A percentile compares a stretch with the other conserved stretches of the same genome.
These are phyloP conservation scores for Melanogrammus aeglefinus DNA, from an alignment of 2,797 vertebrate genomes.

Conservation along the genomic window DNA sequence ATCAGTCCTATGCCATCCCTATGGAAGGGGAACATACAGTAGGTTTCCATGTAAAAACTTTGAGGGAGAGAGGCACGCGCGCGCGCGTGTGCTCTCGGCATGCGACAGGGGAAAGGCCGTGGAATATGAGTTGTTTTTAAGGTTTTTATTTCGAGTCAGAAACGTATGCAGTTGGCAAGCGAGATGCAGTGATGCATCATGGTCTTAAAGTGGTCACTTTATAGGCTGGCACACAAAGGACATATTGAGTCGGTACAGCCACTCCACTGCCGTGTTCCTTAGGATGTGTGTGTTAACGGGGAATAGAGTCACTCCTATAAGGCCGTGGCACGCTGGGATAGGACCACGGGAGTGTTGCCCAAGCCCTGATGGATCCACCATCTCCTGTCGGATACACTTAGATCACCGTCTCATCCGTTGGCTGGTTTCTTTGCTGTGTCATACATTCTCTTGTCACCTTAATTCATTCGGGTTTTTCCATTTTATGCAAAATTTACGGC, in stretches of 20 bases:
- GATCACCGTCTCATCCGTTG: neutral
- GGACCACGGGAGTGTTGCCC: slow-evolving; percentile 48
- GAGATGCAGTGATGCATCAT: slow-evolving; percentile 51
- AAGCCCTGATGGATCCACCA: slow-evolving; percentile 39
- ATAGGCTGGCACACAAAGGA: slow-evolving; percentile 57
- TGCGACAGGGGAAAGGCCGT: slow-evolving; percentile 23
- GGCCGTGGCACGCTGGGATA: slow-evolving; percentile 43
- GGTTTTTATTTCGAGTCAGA: slow-evolving; percentile 14
- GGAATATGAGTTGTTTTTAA: slow-evolving; percentile 20
- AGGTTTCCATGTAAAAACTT: slow-evolving; percentile 10
- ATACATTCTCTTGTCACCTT: slow-evolving; percentile 31
- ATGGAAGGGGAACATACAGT: slow-evolving; percentile 38
- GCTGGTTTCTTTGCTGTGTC: neutral
- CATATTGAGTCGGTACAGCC: slow-evolving; percentile 54
- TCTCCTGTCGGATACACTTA: slow-evolving; percentile 47
- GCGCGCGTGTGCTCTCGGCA: slow-evolving; percentile 47
- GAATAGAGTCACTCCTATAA: slow-evolving; percentile 34
- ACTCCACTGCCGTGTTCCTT: slow-evolving; percentile 38
- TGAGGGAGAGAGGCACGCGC: slow-evolving; percentile 44
- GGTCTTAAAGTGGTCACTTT: slow-evolving; percentile 50
- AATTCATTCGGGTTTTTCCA: slow-evolving; percentile 23
- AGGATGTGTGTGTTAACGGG: slow-evolving; percentile 48
- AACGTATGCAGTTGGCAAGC: slow-evolving; percentile 40
- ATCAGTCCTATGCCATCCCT: slow-evolving; percentile 16
- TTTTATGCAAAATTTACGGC: slow-evolving; percentile 20